These are phyloP conservation scores for Gymnoscopelus microlampas DNA, from an alignment of 2,797 vertebrate genomes.

Conservation along the genomic window DNA sequence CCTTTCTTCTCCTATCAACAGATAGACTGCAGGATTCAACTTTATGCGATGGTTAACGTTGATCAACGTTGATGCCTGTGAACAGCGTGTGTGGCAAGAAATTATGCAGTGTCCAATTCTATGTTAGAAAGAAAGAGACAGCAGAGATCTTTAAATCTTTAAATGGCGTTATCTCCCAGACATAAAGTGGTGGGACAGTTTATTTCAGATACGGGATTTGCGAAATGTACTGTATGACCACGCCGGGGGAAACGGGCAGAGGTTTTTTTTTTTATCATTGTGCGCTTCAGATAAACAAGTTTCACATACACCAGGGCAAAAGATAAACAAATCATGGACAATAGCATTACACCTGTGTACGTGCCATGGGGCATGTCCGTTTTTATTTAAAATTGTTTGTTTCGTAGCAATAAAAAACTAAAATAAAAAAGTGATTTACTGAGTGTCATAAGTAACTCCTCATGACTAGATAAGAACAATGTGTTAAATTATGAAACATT, in stretches of 20 bases:
- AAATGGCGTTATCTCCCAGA: conserved; percentile 60
- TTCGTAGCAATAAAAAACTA: conserved; percentile 31
- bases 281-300: conserved; percentile 80
- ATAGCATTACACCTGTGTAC: conserved; percentile 72
- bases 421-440: no score
- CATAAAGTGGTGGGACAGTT: conserved; percentile 73
- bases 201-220: conserved; percentile 78
- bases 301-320: conserved; percentile 65
- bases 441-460: no score
- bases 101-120: neutral
- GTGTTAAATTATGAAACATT: no score
- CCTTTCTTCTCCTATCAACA: conserved; percentile 59
- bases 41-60: conserved; percentile 41
- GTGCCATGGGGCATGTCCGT: conserved; percentile 76
- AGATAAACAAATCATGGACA: conserved; percentile 70
- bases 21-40: conserved; percentile 57
- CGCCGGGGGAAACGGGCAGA: conserved; percentile 57
- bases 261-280: conserved; percentile 58
- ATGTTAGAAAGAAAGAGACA: conserved; percentile 19
- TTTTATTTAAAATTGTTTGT: conserved; percentile 7
- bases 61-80: conserved; percentile 50
- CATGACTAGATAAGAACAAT: no score
- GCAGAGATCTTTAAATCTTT: conserved; percentile 41
- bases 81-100: conserved; percentile 16
- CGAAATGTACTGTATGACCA: conserved; percentile 50